Conservation (phyloP, 2,113 vertebrate genomes). For the Geothlypis trichas region DNA sequence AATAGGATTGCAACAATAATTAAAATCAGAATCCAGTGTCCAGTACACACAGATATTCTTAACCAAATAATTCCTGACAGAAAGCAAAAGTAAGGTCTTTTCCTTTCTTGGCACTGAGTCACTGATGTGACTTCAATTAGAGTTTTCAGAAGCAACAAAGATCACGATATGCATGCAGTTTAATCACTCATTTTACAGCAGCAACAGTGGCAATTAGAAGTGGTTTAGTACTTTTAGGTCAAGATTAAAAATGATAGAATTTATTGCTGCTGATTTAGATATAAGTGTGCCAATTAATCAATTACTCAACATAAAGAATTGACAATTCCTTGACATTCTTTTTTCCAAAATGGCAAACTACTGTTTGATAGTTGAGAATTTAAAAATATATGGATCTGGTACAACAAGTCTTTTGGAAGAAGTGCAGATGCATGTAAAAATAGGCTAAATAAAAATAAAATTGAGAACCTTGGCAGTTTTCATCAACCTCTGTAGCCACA, state of each 20-base stretch:
- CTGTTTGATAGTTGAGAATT: slow-evolving; percentile 39
- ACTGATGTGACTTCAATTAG: slow-evolving; percentile 3
- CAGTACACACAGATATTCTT: background rate
- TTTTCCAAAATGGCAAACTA: slow-evolving; percentile 61
- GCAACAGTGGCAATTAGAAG: slow-evolving; percentile 61
- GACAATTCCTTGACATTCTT: slow-evolving; percentile 75
- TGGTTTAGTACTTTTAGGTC: slow-evolving; percentile 72
- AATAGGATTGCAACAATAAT: background rate
- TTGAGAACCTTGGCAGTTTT: background rate
- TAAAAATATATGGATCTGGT: background rate
- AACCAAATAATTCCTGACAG: background rate
- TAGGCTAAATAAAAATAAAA: background rate
- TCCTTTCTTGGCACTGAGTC: slow-evolving; percentile 25
- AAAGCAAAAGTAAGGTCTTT: background rate
- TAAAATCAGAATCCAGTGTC: background rate
- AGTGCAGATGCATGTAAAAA: background rate
- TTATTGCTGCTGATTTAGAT: slow-evolving; percentile 76
- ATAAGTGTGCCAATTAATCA: slow-evolving; percentile 79
- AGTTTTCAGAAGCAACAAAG: slow-evolving; percentile 57
- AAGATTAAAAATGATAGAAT: slow-evolving; percentile 67
- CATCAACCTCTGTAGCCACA: background rate
- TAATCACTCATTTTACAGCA: slow-evolving; percentile 67
- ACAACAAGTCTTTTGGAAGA: background rate
- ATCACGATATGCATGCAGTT: slow-evolving; percentile 22
- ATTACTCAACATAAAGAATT: slow-evolving; percentile 64